Conservation (phyloP, 2,113 vertebrate species). For the Tachysurus fulvidraco region DNA sequence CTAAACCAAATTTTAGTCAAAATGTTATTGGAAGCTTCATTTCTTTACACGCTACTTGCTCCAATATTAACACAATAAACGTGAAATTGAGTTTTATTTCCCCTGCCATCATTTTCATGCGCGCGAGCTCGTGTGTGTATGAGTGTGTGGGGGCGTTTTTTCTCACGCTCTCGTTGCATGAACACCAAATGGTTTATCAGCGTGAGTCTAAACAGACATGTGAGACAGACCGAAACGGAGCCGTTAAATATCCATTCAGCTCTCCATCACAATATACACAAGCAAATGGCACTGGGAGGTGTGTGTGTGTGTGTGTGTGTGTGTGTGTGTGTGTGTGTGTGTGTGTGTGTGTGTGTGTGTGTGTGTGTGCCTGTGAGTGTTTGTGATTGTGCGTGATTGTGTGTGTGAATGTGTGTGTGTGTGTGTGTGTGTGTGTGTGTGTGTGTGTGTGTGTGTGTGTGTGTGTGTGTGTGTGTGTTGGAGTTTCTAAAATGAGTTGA, state of each 20-base stretch:
- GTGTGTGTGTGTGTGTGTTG: conserved; percentile 14
- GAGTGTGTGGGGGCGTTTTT: neutral
- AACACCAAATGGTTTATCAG: conserved; percentile 26
- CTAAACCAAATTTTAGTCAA: neutral
- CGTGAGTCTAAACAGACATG: conserved; percentile 39
- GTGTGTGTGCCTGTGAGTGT: no score
- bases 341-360: no score
- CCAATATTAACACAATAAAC: neutral
- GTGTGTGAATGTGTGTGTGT: no score
- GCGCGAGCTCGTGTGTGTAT: neutral
- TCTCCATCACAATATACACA: conserved; percentile 48
- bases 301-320: conserved; percentile 29
- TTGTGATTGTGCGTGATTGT: no score
- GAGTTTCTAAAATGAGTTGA: conserved; percentile 23
- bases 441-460: conserved; percentile 23
- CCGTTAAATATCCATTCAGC: conserved; percentile 19
- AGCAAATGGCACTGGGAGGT: conserved; percentile 27
- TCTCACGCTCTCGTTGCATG: conserved; percentile 27
- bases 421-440: no score
- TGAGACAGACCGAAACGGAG: conserved; percentile 48
- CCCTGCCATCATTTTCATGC: neutral
- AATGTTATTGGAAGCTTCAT: neutral
- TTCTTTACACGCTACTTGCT: neutral
- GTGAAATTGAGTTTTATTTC: neutral
- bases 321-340: neutral